phyloP scores from a whole-genome alignment of 2,797 vertebrate species.

The Siniperca obscura region DNA sequence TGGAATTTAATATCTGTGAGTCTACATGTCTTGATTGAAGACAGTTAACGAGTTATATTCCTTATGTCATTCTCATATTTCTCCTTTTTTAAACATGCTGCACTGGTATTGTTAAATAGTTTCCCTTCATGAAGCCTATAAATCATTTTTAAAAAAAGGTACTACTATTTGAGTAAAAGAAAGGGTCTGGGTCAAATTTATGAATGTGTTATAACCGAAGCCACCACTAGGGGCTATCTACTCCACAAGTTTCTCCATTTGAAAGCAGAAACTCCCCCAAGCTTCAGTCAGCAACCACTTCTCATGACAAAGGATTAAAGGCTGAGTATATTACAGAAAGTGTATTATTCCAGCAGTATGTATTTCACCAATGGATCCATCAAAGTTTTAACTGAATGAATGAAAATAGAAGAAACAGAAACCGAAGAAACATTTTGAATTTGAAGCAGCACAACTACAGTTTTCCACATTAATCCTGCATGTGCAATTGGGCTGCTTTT shows the following conservation, averaged over 20 bases:
- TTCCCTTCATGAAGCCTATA: background rate
- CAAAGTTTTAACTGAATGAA: slow-evolving; percentile 43
- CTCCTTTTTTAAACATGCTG: background rate
- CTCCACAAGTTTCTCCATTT: slow-evolving; percentile 75
- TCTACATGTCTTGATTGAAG: slow-evolving; percentile 10
- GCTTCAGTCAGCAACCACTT: slow-evolving; percentile 44
- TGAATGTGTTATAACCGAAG: slow-evolving; percentile 19
- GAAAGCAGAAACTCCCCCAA: slow-evolving; percentile 14
- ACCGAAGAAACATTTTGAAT: slow-evolving; percentile 44
- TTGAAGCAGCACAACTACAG: slow-evolving; percentile 48
- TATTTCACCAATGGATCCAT: slow-evolving; percentile 63
- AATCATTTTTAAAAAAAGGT: background rate
- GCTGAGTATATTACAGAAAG: slow-evolving; percentile 37
- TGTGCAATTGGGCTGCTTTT: slow-evolving; percentile 58
- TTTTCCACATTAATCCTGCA: slow-evolving; percentile 66
- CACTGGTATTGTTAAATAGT: slow-evolving; percentile 3
- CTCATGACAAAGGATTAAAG: slow-evolving; percentile 63
- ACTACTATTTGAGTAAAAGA: background rate
- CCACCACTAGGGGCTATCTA: slow-evolving; percentile 81
- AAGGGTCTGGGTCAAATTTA: background rate
- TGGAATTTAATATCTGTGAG: slow-evolving; percentile 25
- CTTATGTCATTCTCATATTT: background rate
- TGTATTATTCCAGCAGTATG: slow-evolving; percentile 46
- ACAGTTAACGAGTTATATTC: background rate
- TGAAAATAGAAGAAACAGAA: slow-evolving; percentile 33